Conservation (phyloP, 2,113 vertebrate genomes). For the Ascaphus truei region DNA sequence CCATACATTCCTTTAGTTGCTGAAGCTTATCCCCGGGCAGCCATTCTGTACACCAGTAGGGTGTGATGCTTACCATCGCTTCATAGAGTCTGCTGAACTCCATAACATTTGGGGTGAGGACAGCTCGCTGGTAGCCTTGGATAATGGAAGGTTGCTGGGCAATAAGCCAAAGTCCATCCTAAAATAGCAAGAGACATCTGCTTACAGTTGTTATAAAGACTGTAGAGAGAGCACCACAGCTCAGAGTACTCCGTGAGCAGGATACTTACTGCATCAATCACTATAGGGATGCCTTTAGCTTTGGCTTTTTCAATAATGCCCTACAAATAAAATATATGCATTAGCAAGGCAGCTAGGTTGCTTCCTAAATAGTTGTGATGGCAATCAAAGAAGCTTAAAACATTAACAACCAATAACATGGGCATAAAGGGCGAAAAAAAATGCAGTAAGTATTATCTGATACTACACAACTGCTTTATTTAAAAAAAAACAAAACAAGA, state of each 20-base stretch:
- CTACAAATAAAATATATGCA: constrained; percentile 53
- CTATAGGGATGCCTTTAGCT: constrained; percentile 79
- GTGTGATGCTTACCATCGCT: constrained; percentile 81
- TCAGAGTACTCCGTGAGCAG: constrained; percentile 5
- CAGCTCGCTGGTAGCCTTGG: constrained; percentile 82
- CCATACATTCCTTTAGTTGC: no score
- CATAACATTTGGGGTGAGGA: constrained; percentile 91
- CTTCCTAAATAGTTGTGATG: no score
- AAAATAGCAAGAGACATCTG: constrained; percentile 15
- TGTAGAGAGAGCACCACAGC: neutral
- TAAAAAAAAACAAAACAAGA: no score
- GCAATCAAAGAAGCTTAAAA: no score
- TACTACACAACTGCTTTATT: no score
- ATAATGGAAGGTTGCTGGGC: constrained; percentile 84
- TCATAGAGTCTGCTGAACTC: constrained; percentile 89
- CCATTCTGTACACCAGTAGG: no score
- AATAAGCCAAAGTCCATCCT: constrained; percentile 95
- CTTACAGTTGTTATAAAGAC: neutral
- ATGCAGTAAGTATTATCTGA: no score
- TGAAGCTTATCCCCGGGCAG: no score
- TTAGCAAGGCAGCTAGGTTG: no score
- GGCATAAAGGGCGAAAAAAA: no score
- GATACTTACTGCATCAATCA: constrained; percentile 92
- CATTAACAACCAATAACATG: no score
- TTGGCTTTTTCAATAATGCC: constrained; percentile 86